Base-by-base conservation (phyloP, 2,888 invertebrate genomes). In the Aporophyla nigra region DNA sequence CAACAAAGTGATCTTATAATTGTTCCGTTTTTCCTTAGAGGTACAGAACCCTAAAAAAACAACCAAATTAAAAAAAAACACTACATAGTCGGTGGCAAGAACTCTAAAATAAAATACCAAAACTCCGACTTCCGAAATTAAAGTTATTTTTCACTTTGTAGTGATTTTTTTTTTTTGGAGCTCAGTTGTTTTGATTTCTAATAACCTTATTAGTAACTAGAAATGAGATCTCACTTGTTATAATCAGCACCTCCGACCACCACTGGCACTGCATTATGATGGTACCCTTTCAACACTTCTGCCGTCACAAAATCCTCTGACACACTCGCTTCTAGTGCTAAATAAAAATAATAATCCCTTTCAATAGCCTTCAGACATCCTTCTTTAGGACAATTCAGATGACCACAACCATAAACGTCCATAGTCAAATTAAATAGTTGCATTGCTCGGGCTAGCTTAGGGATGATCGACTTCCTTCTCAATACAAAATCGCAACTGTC, bases 191-290 rank as follows among this genome's bases (percentile, higher is more conserved):
- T n/a, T n/a, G n/a, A n/a, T n/a, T n/a, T n/a, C n/a, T n/a, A n/a
- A 33, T 33, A 33, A 3, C 1, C 33, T 33, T 10, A 21, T 33
- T 14, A 10, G 46, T 46, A 63, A 63, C 24, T 24, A 65, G 2
- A 40, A 71, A 72, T 40, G 0, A 24, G 10, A 61, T 76, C 27
- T 93, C 90, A 96, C 96, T 90, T 94, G 9, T 62, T 90, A 92
- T 98, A 98, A 93, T 98, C 97, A 58, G 97, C 97, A 21, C 97
- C 97, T 27, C 98, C 98, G 90, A 97, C 95, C 9, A 98, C 97
- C 49, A 98, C 97, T 0, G 98, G 98, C 0, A 98, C 95, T 49
- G 97, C 96, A 87, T 97, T 96, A 91, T 97, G 96, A 87, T 97
- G 95, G 83, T 97, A 94, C 1, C 96, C 96, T 53, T 92, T 92